Conservation (phyloP, 2,113 vertebrate species). For the Tetraodon nigroviridis region DNA sequence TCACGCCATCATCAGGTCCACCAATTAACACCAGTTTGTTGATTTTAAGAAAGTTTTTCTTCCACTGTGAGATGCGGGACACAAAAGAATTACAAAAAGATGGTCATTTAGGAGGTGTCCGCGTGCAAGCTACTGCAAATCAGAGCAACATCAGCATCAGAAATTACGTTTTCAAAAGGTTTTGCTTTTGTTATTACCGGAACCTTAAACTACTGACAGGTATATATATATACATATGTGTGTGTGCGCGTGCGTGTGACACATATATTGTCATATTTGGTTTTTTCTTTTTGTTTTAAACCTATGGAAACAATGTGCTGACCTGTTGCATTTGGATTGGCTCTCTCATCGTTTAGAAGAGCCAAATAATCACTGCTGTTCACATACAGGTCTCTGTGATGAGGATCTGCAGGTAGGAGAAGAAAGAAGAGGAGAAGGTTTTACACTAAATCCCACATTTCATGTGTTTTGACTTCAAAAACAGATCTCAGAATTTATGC, state of each 20-base stretch:
- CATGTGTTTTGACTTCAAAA: not conserved
- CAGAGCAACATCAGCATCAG: too few species aligned
- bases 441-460: not conserved
- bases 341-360: constrained; percentile 80
- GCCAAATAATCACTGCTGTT: constrained; percentile 87
- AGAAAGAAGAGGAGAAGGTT: not conserved
- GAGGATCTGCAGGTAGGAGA: constrained; percentile 76
- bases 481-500: too few species aligned
- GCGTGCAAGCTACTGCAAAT: not conserved
- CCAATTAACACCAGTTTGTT: constrained; percentile 82
- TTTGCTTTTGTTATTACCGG: too few species aligned
- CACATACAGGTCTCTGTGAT: constrained; percentile 84
- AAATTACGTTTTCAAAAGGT: too few species aligned
- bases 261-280: too few species aligned
- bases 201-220: too few species aligned
- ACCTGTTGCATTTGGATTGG: constrained; percentile 83
- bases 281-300: too few species aligned
- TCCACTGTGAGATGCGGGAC: constrained; percentile 79
- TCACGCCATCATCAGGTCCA: constrained; percentile 87
- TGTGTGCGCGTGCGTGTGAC: too few species aligned
- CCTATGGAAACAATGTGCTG: constrained; percentile 10
- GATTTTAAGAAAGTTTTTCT: constrained; percentile 84
- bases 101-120: too few species aligned
- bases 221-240: too few species aligned
- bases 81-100: not conserved